Base-by-base conservation (phyloP, 2,113 vertebrate genomes). In the Ceyx margarethae region DNA sequence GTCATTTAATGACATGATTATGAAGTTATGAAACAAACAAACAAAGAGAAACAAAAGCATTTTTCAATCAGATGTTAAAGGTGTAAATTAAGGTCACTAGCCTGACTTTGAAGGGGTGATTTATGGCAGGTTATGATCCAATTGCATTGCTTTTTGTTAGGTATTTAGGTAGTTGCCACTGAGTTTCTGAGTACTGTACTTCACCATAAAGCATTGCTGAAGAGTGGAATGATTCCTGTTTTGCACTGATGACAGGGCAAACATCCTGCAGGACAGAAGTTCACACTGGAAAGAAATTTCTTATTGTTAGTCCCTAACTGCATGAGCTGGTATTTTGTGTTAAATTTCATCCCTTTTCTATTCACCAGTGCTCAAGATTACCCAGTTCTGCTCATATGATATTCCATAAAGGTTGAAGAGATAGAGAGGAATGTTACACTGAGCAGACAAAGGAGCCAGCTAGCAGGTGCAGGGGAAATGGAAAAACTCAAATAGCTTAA, bases 401-500 rank as follows among this genome's bases (percentile, higher is more conserved):
- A 29, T 69, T 91, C 64, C 58, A 21, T 26, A 82, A 58, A 31
- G 17, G 28, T 57, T 89, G 73, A 87, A 92, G 78, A 73, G 45
- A 53, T 12, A 62, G 37, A 53, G 31, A 72, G 15, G 57, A 45
- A 67, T 18, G 35, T 87, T 81, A 53, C 1, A 1, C 14, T 76
- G 62, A 68, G 73, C 31, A 61, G 54, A 76, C 64, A 89, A 66
- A 95, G 62, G 76, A 91, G 46, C 8, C 62, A 87, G 75, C 58
- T 82, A 80, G 69, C 66, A 85, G 85, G 62, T 92, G 50, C 37
- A 66, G 29, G 75, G 76, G 28, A 94, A 83, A 89, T 74, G 61
- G 46, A 87, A 85, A 89, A 91, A 81, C 45, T 95, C 91, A 91
- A 91, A 87, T 82, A 82, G 50, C 71, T 89, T 92, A 95, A 95